Evolutionary conservation across 2,797 vertebrate species (phyloP).

Genomic region (Tauraco hartlaubi): DNA sequence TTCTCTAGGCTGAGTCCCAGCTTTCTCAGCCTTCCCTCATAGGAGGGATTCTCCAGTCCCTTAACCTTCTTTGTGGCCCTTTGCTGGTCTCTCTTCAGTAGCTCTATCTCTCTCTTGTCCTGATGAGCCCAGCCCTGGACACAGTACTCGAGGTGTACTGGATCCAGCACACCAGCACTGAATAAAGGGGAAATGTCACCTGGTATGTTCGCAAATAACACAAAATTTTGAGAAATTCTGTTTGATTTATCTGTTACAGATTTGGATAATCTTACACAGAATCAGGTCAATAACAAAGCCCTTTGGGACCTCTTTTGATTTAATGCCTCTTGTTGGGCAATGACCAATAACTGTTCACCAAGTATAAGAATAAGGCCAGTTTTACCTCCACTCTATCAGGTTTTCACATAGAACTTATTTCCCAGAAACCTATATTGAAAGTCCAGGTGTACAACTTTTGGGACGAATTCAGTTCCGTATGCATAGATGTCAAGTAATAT

Average conservation of each 20-base stretch:
- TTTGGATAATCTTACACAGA: not conserved
- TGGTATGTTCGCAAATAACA: not conserved
- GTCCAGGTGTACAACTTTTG: not conserved
- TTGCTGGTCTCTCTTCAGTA: not conserved
- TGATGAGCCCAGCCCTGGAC: not conserved
- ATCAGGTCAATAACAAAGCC: not conserved
- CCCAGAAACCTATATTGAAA: not conserved
- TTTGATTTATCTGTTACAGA: not conserved
- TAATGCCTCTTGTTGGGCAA: not conserved
- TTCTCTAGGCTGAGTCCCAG: not conserved
- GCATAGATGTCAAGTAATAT: not conserved
- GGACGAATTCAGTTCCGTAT: not conserved
- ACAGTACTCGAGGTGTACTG: not conserved
- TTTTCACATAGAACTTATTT: not conserved
- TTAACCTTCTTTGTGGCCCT: not conserved
- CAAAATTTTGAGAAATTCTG: not conserved
- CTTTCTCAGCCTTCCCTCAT: not conserved
- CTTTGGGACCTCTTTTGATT: not conserved
- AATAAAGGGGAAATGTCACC: no score
- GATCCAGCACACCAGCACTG: not conserved
- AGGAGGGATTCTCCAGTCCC: not conserved
- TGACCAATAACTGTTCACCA: not conserved
- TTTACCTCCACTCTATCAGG: not conserved
- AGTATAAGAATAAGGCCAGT: not conserved
- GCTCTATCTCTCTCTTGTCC: not conserved